A percentile compares a stretch with the other conserved stretches of the same genome.
These are phyloP conservation scores for Coracias cyanogaster DNA, from an alignment of 2,797 vertebrate species.

Conservation along the genomic window DNA sequence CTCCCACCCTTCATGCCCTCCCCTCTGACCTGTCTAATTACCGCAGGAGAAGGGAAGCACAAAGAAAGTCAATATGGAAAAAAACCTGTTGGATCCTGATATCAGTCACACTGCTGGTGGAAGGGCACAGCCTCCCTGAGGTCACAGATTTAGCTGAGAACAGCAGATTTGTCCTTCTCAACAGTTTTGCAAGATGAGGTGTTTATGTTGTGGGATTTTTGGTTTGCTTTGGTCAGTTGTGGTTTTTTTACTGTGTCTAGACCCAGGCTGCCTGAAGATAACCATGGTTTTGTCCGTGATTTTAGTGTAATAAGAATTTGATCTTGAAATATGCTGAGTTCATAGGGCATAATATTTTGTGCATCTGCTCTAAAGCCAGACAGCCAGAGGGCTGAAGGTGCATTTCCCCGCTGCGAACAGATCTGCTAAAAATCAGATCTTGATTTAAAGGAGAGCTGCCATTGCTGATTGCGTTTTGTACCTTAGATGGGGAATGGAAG, in stretches of 20 bases:
- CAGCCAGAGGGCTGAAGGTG: not conserved
- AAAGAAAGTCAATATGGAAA: not conserved
- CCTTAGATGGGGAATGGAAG: not conserved
- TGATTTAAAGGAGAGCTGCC: not conserved
- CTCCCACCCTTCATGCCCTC: not conserved
- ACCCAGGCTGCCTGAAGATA: not conserved
- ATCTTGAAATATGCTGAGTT: conserved; percentile 10
- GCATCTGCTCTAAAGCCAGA: not conserved
- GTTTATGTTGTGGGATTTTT: not conserved
- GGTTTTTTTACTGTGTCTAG: not conserved
- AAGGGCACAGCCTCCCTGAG: not conserved
- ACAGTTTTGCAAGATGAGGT: not conserved
- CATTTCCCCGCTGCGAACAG: not conserved
- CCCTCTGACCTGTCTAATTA: not conserved
- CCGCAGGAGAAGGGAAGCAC: not conserved
- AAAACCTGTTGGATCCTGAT: not conserved
- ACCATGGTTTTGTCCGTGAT: not conserved
- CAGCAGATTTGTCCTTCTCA: not conserved
- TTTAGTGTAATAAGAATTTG: not conserved
- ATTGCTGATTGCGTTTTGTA: accelerated
- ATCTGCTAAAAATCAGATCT: not conserved
- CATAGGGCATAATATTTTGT: not conserved
- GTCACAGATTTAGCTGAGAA: not conserved
- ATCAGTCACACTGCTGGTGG: not conserved
- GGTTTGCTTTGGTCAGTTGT: not conserved